Conservation (phyloP, 2,888 invertebrate species). For the Morpho deidamia region DNA sequence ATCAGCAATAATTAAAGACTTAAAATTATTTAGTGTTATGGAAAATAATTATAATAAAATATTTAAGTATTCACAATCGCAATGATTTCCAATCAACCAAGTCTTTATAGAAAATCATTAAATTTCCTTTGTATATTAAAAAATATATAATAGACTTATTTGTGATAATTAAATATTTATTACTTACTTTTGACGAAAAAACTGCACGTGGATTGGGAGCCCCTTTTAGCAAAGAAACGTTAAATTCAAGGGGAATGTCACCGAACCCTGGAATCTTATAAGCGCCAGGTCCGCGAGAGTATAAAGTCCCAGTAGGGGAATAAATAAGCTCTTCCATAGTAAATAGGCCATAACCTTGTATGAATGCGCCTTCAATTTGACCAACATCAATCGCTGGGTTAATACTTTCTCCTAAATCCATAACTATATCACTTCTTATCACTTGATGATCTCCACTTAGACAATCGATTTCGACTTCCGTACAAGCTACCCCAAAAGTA, state of each 20-base stretch:
- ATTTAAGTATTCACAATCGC: no score
- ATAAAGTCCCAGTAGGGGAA: conserved; percentile 88
- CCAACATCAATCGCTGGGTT: conserved; percentile 98
- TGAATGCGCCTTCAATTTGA: conserved; percentile 96
- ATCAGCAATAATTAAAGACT: no score
- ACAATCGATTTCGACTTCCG: conserved; percentile 95
- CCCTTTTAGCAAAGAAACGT: conserved; percentile 94
- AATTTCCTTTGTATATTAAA: background rate
- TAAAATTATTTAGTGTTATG: no score
- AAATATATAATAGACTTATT: background rate
- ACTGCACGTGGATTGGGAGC: conserved; percentile 93
- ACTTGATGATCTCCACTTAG: conserved; percentile 96
- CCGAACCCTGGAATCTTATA: conserved; percentile 97
- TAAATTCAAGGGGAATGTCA: conserved; percentile 94
- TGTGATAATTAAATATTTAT: background rate
- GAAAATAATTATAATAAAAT: no score
- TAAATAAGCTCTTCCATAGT: conserved; percentile 94
- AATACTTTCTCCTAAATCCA: conserved; percentile 96
- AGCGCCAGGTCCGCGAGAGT: conserved; percentile 93
- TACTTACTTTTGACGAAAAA: conserved; percentile 93
- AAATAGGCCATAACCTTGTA: conserved; percentile 96
- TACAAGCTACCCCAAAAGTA: conserved; percentile 90
- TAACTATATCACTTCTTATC: conserved; percentile 93
- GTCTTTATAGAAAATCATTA: no score
- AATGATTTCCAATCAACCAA: no score